Conservation (phyloP, 2,888 invertebrate genomes). For the Nomada goodeniana region DNA sequence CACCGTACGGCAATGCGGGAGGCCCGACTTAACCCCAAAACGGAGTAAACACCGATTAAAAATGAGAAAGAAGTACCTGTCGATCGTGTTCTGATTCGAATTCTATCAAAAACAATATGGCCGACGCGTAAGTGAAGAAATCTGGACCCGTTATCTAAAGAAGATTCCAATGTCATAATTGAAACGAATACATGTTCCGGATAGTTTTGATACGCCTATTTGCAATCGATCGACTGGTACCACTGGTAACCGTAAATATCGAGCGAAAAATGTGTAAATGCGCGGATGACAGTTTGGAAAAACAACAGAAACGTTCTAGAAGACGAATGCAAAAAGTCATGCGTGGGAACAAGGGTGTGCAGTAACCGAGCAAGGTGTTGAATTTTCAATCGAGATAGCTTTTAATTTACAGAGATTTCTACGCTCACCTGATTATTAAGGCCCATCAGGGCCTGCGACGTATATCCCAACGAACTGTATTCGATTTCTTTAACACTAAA, state of each 20-base stretch:
- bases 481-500: conserved; percentile 64
- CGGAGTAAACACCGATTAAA: conserved; percentile 66
- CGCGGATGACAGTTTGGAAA: conserved; percentile 41
- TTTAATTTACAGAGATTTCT: conserved; percentile 45
- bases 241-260: no score
- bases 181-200: conserved; percentile 60
- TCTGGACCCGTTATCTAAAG: background rate
- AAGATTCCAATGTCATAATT: conserved; percentile 59
- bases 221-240: background rate
- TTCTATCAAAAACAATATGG: background rate
- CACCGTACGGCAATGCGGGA: conserved; percentile 64
- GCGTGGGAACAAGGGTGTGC: conserved; percentile 62
- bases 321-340: conserved; percentile 50
- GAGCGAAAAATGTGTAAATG: background rate
- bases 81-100: background rate
- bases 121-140: background rate
- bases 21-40: conserved; percentile 70
- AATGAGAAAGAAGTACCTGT: background rate
- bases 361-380: conserved; percentile 34
- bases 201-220: conserved; percentile 28
- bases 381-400: background rate
- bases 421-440: conserved; percentile 69
- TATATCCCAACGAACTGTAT: conserved; percentile 55
- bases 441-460: conserved; percentile 59
- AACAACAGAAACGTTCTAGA: conserved; percentile 19